Evolutionary conservation across 2,888 invertebrate genomes (phyloP), one percentile per base, ranked within the genome.

Genomic region (Neoitamus cyanurus): DNA sequence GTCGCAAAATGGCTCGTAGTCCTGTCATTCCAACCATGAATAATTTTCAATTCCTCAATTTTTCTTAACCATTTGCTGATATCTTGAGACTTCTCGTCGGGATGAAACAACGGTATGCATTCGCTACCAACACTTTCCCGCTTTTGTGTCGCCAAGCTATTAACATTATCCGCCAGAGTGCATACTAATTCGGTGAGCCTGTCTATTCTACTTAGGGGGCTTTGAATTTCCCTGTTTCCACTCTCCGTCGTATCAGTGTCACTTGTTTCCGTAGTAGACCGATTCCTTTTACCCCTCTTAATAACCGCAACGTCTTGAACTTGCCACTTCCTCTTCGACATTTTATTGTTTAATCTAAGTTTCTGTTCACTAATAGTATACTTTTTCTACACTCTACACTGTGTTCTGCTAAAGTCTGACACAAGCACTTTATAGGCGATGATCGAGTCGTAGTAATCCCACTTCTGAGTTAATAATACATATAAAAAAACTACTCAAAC

Each of bases 11-110:
- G 83, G 15, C 75, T 68, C 0, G 83, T 86, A 25, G 85, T 84
- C 13, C 58, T 46, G 4, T 86, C 85, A 73, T 80, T 31, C 85
- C 84, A 86, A 1, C 69, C 84, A 30, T 85, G 83, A 80, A 85
- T 85, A 48, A 30, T n/a, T 1, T 25, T 20, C 25, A 86, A 20
- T 36, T 86, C 85, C 6, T 86, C 86, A 15, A 86, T 58, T 82
- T 85, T 85, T n/a, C 80, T 36, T 15, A 83, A 11, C 86, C 85
- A 86, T 34, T 73, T 73, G 3, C 2, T 11, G 25, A 85, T 70
- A 25, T 83, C 70, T 13, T 82, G 83, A 3, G 75, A 77, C 68
- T 82, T 77, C 9, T 86, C 77, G 20, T 84, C 85, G 13, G 86
- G 86, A 37, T 84, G 37, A 70, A 85, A 86, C 1, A n/a, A 20